phyloP scores from a whole-genome alignment of 2,797 vertebrate genomes.

The Cetoscarus ocellatus region DNA sequence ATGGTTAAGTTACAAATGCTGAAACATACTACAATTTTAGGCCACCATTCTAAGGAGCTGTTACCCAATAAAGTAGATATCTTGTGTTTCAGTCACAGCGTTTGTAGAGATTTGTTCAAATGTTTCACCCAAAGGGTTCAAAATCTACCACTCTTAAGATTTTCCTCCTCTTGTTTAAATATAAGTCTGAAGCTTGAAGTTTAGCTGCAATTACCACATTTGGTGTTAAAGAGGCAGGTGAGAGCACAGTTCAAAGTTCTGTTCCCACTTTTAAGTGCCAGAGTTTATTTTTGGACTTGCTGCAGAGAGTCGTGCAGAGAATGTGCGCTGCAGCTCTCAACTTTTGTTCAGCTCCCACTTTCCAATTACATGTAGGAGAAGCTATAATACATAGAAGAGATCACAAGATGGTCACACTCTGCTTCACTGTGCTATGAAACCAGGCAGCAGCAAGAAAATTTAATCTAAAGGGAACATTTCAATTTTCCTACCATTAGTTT shows the following conservation, averaged over 20 bases:
- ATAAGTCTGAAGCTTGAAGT: no score
- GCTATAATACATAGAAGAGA: constrained; percentile 50
- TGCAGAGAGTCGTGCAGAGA: neutral
- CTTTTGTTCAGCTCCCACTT: constrained; percentile 38
- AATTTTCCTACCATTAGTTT: constrained; percentile 78
- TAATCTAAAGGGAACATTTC: constrained; percentile 76
- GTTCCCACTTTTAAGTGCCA: neutral
- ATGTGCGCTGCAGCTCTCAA: constrained; percentile 30
- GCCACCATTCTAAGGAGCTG: no score
- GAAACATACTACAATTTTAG: no score
- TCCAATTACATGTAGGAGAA: constrained; percentile 61
- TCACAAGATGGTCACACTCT: constrained; percentile 67
- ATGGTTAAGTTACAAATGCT: no score
- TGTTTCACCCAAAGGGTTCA: no score
- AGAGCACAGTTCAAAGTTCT: neutral
- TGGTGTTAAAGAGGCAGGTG: neutral
- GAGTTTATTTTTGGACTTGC: neutral
- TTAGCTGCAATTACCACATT: neutral
- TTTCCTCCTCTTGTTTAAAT: no score
- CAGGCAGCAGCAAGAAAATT: constrained; percentile 49
- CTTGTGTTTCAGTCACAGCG: no score
- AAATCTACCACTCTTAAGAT: no score
- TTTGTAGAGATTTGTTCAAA: no score
- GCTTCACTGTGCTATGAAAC: constrained; percentile 52
- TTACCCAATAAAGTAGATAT: no score